A percentile compares a stretch with the other conserved stretches of the same genome.
Conservation (phyloP, 2,113 vertebrate genomes). For the Cyanistes caeruleus region DNA sequence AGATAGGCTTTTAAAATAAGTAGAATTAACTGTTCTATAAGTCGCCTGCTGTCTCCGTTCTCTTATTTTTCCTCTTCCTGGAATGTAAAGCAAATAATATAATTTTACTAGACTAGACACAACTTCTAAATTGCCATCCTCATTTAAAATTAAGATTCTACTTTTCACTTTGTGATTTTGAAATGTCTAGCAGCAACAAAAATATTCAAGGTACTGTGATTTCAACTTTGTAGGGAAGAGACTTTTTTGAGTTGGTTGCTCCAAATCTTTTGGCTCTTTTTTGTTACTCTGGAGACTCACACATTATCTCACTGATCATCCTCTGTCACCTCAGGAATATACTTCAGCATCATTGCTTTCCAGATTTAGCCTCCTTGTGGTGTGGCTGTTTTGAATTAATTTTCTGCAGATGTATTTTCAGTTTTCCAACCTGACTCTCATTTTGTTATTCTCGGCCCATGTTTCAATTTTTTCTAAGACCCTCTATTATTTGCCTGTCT, state of each 20-base stretch:
- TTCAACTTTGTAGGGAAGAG: background rate
- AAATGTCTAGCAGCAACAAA: background rate
- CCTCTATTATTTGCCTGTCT: conserved; percentile 1
- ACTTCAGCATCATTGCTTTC: background rate
- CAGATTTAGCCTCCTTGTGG: background rate
- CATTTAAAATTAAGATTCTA: background rate
- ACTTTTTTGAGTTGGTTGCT: background rate
- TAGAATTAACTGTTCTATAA: background rate
- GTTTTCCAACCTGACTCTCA: conserved; percentile 18
- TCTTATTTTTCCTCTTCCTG: background rate
- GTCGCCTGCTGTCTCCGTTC: background rate
- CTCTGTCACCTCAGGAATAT: background rate
- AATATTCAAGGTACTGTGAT: background rate
- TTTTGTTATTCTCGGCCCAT: background rate
- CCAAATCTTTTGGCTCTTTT: background rate
- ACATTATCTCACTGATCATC: background rate
- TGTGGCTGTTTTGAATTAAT: conserved; percentile 1
- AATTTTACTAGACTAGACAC: background rate
- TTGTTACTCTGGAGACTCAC: background rate
- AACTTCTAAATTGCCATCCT: background rate
- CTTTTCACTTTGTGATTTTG: background rate
- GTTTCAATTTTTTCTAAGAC: conserved; percentile 13
- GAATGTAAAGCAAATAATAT: background rate
- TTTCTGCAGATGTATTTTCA: conserved; percentile 29
- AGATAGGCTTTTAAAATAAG: background rate